These are phyloP conservation scores for Aotus griseimembra DNA, from an alignment of 2,797 vertebrate species.

Conservation along the genomic window DNA sequence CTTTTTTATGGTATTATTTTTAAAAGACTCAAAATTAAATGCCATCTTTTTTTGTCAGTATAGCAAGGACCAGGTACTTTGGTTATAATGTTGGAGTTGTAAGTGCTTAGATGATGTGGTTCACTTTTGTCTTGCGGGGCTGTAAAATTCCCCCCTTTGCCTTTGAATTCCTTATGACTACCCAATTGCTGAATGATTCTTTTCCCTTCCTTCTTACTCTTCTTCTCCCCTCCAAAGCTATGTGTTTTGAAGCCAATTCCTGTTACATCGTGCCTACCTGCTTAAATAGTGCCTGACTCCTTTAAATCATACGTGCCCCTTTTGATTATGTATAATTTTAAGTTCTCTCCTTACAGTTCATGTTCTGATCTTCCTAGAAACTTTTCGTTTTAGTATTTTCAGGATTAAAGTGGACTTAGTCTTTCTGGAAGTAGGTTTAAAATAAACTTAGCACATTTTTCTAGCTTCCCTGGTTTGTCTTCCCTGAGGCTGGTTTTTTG, in stretches of 20 bases:
- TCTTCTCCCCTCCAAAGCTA: background rate
- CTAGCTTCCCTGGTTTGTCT: background rate
- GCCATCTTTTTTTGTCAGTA: background rate
- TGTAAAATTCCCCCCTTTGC: background rate
- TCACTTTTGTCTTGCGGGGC: background rate
- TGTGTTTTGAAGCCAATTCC: background rate
- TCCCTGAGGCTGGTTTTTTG: background rate
- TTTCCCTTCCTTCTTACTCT: background rate
- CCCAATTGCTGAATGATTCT: background rate
- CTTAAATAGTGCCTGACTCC: background rate
- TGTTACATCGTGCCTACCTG: background rate
- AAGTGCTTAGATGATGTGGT: background rate
- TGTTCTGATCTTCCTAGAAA: background rate
- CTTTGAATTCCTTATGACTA: background rate
- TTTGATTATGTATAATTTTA: background rate
- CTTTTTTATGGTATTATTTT: background rate
- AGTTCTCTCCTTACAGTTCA: background rate
- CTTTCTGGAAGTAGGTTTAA: constrained; percentile 2
- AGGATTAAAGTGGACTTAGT: background rate
- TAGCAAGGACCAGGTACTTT: background rate
- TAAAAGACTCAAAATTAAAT: constrained; percentile 1
- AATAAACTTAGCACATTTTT: background rate
- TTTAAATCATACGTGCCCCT: background rate
- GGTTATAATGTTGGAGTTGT: background rate
- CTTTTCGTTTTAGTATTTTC: background rate